Conservation (phyloP, 2,797 vertebrate genomes). For the Sciurus vulgaris region DNA sequence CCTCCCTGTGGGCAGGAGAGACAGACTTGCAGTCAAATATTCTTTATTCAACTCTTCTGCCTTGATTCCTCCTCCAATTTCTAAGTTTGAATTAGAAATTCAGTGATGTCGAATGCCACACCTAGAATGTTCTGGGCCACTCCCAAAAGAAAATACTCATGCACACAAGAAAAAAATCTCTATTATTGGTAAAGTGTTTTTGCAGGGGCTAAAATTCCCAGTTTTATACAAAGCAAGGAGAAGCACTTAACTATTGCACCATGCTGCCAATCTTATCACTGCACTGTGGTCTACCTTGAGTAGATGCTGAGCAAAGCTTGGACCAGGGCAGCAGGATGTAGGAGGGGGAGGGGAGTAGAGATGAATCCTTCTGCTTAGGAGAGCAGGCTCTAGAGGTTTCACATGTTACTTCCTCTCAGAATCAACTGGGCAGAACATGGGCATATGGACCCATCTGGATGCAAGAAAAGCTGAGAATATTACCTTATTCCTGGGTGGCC, state of each 20-base stretch:
- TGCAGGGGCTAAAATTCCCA: neutral
- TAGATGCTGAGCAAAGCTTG: neutral
- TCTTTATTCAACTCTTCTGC: neutral
- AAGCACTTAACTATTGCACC: neutral
- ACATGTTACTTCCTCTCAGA: neutral
- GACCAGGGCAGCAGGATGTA: neutral
- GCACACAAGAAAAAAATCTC: neutral
- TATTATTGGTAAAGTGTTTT: neutral
- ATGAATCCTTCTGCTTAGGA: neutral
- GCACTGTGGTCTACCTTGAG: neutral
- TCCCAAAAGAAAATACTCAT: neutral
- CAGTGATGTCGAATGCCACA: neutral
- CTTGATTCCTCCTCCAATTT: neutral
- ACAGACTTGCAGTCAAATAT: neutral
- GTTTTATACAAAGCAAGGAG: neutral
- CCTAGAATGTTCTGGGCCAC: neutral
- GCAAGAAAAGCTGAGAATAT: neutral
- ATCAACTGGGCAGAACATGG: neutral
- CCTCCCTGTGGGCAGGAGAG: neutral
- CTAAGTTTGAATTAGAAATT: slow-evolving; percentile 1
- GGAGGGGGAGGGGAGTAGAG: neutral
- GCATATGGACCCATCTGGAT: neutral
- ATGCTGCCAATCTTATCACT: neutral
- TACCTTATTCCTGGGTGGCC: neutral
- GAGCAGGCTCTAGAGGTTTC: neutral